Evolutionary conservation across 1,140 invertebrate species (phyloP).

Genomic region (Cataglyphis hispanica): DNA sequence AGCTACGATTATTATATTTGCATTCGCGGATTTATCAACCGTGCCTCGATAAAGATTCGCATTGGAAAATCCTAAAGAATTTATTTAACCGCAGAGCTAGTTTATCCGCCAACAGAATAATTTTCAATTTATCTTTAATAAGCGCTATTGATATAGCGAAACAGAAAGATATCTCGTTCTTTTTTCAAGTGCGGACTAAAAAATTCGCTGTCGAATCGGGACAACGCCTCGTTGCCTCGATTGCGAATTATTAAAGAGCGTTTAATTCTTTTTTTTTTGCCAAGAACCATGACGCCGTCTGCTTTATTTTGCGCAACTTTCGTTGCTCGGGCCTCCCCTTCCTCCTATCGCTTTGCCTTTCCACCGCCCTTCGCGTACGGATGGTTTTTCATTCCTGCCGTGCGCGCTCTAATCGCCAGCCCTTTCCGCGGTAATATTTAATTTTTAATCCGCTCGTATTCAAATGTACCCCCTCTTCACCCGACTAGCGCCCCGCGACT

Average conservation of each 20-base stretch:
- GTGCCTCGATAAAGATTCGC: not conserved
- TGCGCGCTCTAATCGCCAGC: constrained; percentile 79
- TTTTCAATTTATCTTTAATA: not conserved
- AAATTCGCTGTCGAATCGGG: constrained; percentile 43
- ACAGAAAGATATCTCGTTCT: not conserved
- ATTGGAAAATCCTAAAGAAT: not conserved
- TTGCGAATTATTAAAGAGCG: constrained; percentile 71
- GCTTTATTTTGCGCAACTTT: constrained; percentile 45
- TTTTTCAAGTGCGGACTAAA: constrained; percentile 11
- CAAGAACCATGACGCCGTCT: constrained; percentile 36
- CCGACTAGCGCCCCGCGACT: constrained; percentile 32
- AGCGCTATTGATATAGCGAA: not conserved
- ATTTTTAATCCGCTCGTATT: constrained; percentile 84
- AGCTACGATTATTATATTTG: constrained; percentile 38
- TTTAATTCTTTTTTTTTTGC: constrained; percentile 60
- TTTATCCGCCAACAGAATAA: not conserved
- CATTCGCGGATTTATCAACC: constrained; percentile 59
- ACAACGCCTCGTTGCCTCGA: constrained; percentile 6
- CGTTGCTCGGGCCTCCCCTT: constrained; percentile 35
- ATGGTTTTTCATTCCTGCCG: constrained; percentile 68
- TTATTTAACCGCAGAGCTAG: not conserved
- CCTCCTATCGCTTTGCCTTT: constrained; percentile 26
- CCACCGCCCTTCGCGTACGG: constrained; percentile 43
- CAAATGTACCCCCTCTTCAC: constrained; percentile 74
- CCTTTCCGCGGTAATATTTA: constrained; percentile 80